Evolutionary conservation across 2,797 vertebrate genomes (phyloP), one percentile per base, ranked within the genome.

Genomic region (Lophius americanus): DNA sequence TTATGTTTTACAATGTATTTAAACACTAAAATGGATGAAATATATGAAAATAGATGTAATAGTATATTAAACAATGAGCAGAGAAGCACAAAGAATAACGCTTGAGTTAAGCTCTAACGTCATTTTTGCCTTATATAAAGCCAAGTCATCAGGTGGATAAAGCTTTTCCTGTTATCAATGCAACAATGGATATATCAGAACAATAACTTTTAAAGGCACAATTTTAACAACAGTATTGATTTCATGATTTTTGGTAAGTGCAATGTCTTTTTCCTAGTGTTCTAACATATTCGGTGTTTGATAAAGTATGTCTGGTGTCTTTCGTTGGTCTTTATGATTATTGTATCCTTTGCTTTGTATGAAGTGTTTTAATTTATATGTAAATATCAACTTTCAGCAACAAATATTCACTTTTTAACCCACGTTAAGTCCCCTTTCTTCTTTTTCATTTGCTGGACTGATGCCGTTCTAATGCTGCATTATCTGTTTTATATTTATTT

Each of bases 281-380:
- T 70, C 13, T 59, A 23, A 55, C 14, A 14, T 67, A 51, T 55
- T 60, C 38, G 10, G 49, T 66, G 59, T 61, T 70, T 23, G 85
- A 81, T 86, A 79, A 88, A 88, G 69, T 33, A 59, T 48, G 2
- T 62, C 56, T 0, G 13, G 1, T 9, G 4, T 46, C 23, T 42
- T 57, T 69, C 49, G 32, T 65, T 71, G 6, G 44, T 36, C 36
- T 70, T 55, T 49, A 61, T 44, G 1, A 56, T 43, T 10, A 47
- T 0, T 60, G 5, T 41, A 13, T 37, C 0, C 1, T 65, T 64
- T 63, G 5, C 13, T 59, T 50, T 66, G 3, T 7, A 13, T 51
- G 2, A 60, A 43, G 9, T 7, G 2, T 36, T 4, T 54, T 39
- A 36, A 49, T 5, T 60, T 36, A 51, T 48, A 35, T n/a, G 43